Conservation (phyloP, 2,113 vertebrate genomes). For the Motacilla alba region DNA sequence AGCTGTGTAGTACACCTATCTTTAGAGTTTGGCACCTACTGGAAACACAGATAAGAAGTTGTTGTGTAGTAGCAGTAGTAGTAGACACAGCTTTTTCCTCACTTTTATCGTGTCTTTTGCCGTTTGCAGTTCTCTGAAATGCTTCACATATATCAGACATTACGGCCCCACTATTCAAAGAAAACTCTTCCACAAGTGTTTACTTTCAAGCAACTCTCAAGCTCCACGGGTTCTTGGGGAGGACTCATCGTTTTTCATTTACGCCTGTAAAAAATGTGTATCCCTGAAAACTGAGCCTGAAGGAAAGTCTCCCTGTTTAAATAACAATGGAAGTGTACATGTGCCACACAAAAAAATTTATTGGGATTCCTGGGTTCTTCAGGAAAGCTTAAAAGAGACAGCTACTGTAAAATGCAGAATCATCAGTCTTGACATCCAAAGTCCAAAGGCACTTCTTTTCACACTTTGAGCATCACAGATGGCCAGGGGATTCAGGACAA, state of each 20-base stretch:
- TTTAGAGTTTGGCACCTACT: not conserved
- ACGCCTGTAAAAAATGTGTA: accelerated
- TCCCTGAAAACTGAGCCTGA: not conserved
- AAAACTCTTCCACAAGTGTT: not conserved
- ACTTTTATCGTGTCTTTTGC: not conserved
- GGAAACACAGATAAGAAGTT: not conserved
- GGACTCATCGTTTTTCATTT: not conserved
- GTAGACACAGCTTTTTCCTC: not conserved
- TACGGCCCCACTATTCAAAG: not conserved
- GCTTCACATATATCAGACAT: not conserved
- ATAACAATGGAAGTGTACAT: not conserved
- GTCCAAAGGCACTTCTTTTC: not conserved
- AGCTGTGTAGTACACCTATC: not conserved
- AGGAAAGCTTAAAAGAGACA: not conserved
- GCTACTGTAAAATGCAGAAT: not conserved
- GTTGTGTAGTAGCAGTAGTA: not conserved
- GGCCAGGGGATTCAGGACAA: not conserved
- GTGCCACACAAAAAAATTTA: not conserved
- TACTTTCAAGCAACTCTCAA: not conserved
- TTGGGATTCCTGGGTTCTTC: not conserved
- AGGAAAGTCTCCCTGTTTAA: not conserved
- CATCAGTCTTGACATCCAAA: not conserved
- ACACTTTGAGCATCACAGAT: not conserved
- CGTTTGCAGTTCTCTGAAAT: not conserved
- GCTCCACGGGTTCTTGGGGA: not conserved